Percentiles rank a stretch among this genome's conserved stretches.
Evolutionary conservation across 2,113 vertebrate species (phyloP).

Genomic region (Elanus axillaris): DNA sequence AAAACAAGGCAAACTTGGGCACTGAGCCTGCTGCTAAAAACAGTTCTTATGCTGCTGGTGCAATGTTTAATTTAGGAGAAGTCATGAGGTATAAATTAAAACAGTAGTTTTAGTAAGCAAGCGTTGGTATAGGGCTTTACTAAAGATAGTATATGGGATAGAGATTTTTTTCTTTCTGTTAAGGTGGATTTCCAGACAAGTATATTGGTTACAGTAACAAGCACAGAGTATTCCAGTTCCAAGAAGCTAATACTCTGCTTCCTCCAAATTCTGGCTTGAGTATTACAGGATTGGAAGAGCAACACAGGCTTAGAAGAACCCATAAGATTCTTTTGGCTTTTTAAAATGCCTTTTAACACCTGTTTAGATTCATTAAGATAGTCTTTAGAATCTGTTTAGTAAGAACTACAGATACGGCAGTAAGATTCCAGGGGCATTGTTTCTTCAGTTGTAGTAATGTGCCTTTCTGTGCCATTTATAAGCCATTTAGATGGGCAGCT

Average conservation of each 20-base stretch:
- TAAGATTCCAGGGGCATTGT: neutral
- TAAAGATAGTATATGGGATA: neutral
- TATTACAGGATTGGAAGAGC: neutral
- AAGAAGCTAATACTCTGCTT: neutral
- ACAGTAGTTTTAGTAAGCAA: neutral
- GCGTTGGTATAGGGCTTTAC: neutral
- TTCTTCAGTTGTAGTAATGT: neutral
- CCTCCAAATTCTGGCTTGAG: neutral
- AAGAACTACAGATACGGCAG: neutral
- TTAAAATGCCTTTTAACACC: neutral
- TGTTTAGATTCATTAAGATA: neutral
- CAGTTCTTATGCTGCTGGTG: neutral
- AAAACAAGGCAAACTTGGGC: neutral
- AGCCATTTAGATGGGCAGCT: neutral
- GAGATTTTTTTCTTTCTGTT: neutral
- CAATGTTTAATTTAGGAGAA: neutral
- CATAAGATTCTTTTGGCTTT: neutral
- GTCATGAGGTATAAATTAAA: neutral
- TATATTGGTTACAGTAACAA: neutral
- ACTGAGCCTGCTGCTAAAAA: neutral
- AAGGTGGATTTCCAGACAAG: neutral
- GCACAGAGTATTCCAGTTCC: neutral
- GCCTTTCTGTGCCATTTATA: neutral
- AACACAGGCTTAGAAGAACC: neutral
- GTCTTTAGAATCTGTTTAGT: neutral